Base-by-base conservation (phyloP, 2,797 vertebrate species). In the Darevskia mixta region DNA sequence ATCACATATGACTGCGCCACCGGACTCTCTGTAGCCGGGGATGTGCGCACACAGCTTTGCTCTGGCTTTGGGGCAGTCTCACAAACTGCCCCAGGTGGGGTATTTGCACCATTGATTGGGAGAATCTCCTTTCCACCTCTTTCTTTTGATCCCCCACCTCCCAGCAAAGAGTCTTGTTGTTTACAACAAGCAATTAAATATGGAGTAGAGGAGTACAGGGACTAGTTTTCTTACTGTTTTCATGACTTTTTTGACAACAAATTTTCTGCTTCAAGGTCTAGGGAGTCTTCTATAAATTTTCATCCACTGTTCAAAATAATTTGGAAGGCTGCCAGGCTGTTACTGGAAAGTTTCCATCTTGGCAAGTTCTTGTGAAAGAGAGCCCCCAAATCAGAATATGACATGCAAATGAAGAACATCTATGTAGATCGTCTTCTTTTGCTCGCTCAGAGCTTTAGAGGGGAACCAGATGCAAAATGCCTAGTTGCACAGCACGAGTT, bases 381-480 rank as follows among this genome's bases (percentile, higher is more conserved):
- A 85, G 78, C 27, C 81, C 82, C 2, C 69, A 66, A 72, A 90
- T 90, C 58, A 87, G 72, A 73, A 0, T 3, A 82, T 0, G 1
- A 90, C 17, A 49, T 1, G 1, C 55, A 41, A 1, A 11, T 29
- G 67, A 45, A 77, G 75, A 11, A 20, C 66, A 58, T 41, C 76
- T 41, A 49, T 8, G 32, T 1, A 2, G 73, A 81, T 88, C 80
- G 75, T 77, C 87, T 90, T 1, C 0, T 0, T 0, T 90, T 4
- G 0, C 0, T 0, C 72, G 75, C 35, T 0, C 0, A 20, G 78
- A 69, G 80, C 1, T 0, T 5, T 3, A 29, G 0, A 3, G 64
- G 32, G 88, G 71, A 89, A 72, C 73, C 55, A 84, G 78, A 86
- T 0, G 0, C 0, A 0, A 79, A 86, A 93, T 49, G 83, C 45